Percentiles rank a stretch among this genome's conserved stretches.
Evolutionary conservation across 2,888 invertebrate species (phyloP).

Genomic region (Heliconius hortense): DNA sequence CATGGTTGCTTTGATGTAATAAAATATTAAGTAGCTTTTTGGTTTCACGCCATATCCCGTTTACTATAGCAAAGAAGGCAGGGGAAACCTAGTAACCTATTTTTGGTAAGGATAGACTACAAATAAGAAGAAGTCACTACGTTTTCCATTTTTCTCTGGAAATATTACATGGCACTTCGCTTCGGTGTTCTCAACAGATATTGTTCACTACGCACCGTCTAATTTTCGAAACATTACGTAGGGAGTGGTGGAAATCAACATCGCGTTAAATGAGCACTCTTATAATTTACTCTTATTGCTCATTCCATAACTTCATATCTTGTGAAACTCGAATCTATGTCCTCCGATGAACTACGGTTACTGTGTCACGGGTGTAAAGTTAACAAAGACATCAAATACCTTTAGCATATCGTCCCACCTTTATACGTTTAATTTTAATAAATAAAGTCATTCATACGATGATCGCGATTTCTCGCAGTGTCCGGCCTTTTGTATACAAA

Average conservation of each 20-base stretch:
- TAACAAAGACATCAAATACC: slow-evolving; percentile 30
- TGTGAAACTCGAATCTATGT: neutral
- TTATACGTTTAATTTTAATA: slow-evolving; percentile 59
- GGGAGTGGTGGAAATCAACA: no score
- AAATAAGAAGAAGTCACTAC: no score
- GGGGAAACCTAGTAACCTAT: neutral
- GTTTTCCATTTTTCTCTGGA: no score
- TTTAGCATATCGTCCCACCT: slow-evolving; percentile 49
- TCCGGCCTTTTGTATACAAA: slow-evolving; percentile 48
- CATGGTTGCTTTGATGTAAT: slow-evolving; percentile 35
- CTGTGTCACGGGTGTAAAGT: neutral
- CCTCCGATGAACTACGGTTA: neutral
- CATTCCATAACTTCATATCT: neutral
- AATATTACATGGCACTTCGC: no score
- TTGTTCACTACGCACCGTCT: no score
- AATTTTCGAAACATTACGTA: no score
- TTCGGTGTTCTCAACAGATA: no score
- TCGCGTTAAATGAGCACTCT: no score
- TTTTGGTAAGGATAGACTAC: no score
- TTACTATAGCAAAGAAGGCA: neutral
- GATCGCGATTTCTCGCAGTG: slow-evolving; percentile 54
- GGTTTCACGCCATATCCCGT: neutral
- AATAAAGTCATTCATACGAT: slow-evolving; percentile 61
- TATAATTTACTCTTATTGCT: no score
- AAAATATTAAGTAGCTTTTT: neutral